Evolutionary conservation across 2,797 vertebrate genomes (phyloP), one percentile per base, ranked within the genome.

Genomic region (Chelon labrosus): DNA sequence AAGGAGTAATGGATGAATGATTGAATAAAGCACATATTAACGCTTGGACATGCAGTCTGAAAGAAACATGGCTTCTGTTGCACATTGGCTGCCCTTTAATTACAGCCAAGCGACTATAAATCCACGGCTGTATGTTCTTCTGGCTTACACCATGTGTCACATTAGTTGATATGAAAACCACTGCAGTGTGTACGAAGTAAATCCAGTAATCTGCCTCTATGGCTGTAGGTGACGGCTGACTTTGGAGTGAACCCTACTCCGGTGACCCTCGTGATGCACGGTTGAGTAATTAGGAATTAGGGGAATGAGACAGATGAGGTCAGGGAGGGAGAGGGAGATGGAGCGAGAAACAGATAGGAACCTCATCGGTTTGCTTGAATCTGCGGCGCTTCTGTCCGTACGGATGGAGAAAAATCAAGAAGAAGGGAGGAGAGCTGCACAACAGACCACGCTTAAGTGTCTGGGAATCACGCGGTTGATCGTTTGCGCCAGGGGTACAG

Each of bases 241-340:
- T 56, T 41, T 64, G 62, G 62, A 66, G 65, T 71, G 80, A 85
- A 80, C 73, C 3, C 0, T 5, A 47, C 7, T 61, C 77, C 11
- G 5, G 10, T 77, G 75, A 85, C 81, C 84, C 64, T 63, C 14
- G 41, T 67, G 61, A 73, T 62, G 74, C 70, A 60, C n/a, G 64
- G 66, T 12, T 22, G 64, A 73, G 59, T 60, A 79, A 71, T 83
- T 72, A 80, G 73, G 69, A 80, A 86, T 89, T 66, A 80, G 38
- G 41, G 10, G 27, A 60, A 53, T 57, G 50, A 49, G 65, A 82
- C 10, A 42, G 42, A 20, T 20, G 41, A 75, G 82, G 78, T 63
- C 59, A 78, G 27, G 10, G 50, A 56, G 10, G 20, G 22, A 22
- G 22, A 3, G 3, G 42, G 10, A 60, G 25, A 59, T 31, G 4